A percentile compares a stretch with the other conserved stretches of the same genome.
phyloP scores from a whole-genome alignment of 2,113 vertebrate genomes.

The Nettapus auritus region DNA sequence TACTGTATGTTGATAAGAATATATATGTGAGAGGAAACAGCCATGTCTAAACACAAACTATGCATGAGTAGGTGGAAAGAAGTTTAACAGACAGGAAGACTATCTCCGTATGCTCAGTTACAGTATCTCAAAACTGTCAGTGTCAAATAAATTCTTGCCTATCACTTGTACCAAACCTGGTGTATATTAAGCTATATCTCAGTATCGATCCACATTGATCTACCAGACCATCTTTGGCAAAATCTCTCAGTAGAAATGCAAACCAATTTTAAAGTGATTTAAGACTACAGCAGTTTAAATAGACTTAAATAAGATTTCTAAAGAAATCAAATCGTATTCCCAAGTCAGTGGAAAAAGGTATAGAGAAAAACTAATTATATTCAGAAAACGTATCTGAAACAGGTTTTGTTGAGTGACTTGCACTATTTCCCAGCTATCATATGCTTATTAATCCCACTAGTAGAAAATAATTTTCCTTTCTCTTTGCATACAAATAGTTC shows the following conservation, averaged over 20 bases:
- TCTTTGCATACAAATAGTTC: not conserved
- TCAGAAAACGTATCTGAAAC: not conserved
- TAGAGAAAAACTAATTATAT: not conserved
- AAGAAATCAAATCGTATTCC: not conserved
- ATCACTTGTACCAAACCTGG: not conserved
- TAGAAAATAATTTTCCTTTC: not conserved
- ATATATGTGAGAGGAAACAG: not conserved
- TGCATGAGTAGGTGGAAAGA: not conserved
- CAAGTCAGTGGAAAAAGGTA: not conserved
- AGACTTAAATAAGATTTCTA: not conserved
- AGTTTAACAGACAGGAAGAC: not conserved
- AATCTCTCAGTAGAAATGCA: not conserved
- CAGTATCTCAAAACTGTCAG: fast-evolving
- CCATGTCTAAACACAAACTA: not conserved
- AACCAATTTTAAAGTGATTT: not conserved
- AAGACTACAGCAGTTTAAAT: not conserved
- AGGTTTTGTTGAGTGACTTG: not conserved
- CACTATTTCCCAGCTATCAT: not conserved
- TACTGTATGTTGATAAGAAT: not conserved
- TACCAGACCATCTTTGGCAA: not conserved
- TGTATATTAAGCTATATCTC: not conserved
- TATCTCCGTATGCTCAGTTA: not conserved
- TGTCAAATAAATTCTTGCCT: not conserved
- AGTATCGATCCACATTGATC: not conserved
- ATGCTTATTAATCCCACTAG: not conserved